phyloP scores from a whole-genome alignment of 2,888 invertebrate genomes.

The Scaptomyza polygonia region DNA sequence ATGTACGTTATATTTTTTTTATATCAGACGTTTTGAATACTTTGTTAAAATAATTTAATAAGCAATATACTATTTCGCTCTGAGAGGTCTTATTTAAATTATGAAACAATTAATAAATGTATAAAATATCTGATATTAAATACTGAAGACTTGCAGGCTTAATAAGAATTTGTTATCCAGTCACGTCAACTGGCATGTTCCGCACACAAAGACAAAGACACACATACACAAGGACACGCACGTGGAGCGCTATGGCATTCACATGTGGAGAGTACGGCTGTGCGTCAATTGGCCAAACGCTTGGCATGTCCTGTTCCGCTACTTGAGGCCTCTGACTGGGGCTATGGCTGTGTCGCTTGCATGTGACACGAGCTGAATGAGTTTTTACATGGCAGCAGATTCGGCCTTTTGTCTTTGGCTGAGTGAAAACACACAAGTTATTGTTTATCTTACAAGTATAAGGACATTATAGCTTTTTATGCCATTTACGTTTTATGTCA shows the following conservation, averaged over 20 bases:
- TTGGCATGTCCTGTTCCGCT: constrained; percentile 43
- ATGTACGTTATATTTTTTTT: too few species aligned
- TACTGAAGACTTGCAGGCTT: constrained; percentile 2
- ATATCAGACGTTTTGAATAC: too few species aligned
- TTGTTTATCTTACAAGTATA: constrained; percentile 73
- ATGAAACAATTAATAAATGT: not conserved
- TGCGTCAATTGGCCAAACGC: constrained; percentile 50
- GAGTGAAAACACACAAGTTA: constrained; percentile 56
- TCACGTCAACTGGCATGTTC: constrained; percentile 28
- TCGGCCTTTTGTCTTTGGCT: constrained; percentile 50
- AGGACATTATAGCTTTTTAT: constrained; percentile 77
- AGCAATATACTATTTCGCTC: too few species aligned
- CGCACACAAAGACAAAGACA: not conserved
- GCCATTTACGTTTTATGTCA: constrained; percentile 75
- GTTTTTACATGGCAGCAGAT: constrained; percentile 54
- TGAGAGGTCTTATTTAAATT: not conserved
- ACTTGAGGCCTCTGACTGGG: constrained; percentile 4
- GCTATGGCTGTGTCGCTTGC: constrained; percentile 40
- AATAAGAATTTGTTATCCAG: constrained; percentile 6
- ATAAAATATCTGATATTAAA: not conserved
- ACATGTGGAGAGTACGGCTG: constrained; percentile 31
- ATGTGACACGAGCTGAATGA: constrained; percentile 62
- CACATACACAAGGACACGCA: constrained; percentile 3
- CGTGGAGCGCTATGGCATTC: constrained; percentile 18
- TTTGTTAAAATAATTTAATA: too few species aligned